Conservation (phyloP, 2,797 vertebrate species). For the Trachops cirrhosus region DNA sequence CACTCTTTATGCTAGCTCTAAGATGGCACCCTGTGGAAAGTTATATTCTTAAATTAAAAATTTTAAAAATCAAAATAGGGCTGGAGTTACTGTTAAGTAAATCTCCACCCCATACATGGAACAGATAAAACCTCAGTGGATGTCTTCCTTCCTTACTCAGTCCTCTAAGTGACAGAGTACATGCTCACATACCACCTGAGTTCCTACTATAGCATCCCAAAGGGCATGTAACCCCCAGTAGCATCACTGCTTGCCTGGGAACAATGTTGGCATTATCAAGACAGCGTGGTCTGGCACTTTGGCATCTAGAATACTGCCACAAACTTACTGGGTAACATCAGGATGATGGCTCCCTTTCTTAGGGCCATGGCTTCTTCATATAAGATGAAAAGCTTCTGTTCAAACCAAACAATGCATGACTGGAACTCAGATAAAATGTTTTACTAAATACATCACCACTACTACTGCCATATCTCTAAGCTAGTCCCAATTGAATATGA, state of each 20-base stretch:
- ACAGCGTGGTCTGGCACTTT: background rate
- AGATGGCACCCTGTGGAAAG: background rate
- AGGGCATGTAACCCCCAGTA: background rate
- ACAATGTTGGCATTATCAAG: background rate
- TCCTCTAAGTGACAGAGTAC: background rate
- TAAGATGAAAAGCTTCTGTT: background rate
- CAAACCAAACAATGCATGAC: background rate
- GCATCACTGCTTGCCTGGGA: background rate
- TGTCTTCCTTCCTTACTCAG: background rate
- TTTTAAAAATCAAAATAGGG: background rate
- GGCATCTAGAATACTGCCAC: background rate
- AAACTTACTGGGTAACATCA: background rate
- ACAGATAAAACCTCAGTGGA: background rate
- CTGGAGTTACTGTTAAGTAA: conserved; percentile 10
- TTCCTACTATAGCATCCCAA: background rate
- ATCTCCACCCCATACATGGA: background rate
- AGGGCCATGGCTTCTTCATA: background rate
- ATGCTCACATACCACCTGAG: background rate
- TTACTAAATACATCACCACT: background rate
- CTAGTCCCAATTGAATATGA: background rate
- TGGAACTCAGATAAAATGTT: background rate
- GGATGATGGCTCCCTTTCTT: background rate
- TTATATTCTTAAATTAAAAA: background rate
- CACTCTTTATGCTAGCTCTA: background rate
- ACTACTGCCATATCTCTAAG: background rate